Conservation (phyloP, 2,888 invertebrate species). For the Netelia inedita region DNA sequence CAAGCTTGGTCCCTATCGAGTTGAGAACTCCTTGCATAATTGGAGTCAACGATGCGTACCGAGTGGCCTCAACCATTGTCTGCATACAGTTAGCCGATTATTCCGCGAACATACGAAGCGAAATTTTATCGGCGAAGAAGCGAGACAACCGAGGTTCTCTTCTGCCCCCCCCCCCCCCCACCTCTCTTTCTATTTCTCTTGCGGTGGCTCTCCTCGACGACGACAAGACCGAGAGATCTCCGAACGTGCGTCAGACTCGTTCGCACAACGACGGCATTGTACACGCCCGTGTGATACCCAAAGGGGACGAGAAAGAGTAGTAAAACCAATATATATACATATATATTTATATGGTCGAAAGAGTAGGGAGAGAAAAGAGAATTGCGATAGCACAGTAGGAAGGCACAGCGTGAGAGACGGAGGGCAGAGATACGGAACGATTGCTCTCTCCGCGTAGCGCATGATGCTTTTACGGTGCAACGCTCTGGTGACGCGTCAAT, state of each 20-base stretch:
- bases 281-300: slow-evolving; percentile 13
- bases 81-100: slow-evolving; percentile 81
- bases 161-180: background rate
- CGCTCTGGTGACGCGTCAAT: slow-evolving; percentile 75
- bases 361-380: slow-evolving; percentile 37
- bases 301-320: slow-evolving; percentile 10
- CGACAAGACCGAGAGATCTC: slow-evolving; percentile 2
- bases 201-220: background rate
- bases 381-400: slow-evolving; percentile 64
- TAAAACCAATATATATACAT: slow-evolving; percentile 21
- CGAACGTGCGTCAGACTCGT: slow-evolving; percentile 1
- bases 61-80: slow-evolving; percentile 81
- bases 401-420: slow-evolving; percentile 45
- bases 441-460: slow-evolving; percentile 34
- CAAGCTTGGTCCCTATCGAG: slow-evolving; percentile 71
- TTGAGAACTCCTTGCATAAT: slow-evolving; percentile 82
- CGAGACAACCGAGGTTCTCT: background rate
- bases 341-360: slow-evolving; percentile 26
- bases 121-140: slow-evolving; percentile 51
- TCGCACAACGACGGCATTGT: slow-evolving; percentile 46
- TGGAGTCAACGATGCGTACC: slow-evolving; percentile 82
- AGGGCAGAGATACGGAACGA: slow-evolving; percentile 32
- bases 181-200: background rate
- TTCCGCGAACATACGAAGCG: slow-evolving; percentile 57
- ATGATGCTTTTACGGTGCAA: slow-evolving; percentile 72